phyloP scores from a whole-genome alignment of 2,888 invertebrate genomes.

The Drosophila stalkeri region DNA sequence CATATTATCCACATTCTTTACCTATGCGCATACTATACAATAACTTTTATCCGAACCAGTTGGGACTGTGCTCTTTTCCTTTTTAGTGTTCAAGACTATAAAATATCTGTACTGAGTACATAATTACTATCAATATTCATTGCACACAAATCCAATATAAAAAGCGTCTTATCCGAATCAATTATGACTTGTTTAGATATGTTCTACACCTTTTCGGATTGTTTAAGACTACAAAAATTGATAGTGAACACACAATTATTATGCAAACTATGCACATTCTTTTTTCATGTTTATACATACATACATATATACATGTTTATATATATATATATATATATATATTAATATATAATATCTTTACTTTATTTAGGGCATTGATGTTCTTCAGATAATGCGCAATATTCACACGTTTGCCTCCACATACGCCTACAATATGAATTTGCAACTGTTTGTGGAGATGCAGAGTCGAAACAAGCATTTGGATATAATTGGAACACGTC shows the following conservation, averaged over 20 bases:
- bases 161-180: too few relatives aligned
- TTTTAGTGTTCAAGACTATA: too few relatives aligned
- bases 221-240: too few relatives aligned
- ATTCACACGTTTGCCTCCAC: constrained; percentile 97
- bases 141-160: too few relatives aligned
- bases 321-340: not conserved
- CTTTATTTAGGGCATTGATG: constrained; percentile 91
- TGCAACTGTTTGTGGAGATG: constrained; percentile 97
- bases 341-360: not conserved
- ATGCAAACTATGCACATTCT: not conserved
- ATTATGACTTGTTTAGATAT: too few relatives aligned
- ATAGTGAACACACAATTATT: not conserved
- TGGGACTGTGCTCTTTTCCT: not conserved
- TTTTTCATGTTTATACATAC: not conserved
- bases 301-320: not conserved
- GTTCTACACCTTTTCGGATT: too few relatives aligned
- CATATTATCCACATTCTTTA: not conserved
- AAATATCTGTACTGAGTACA: too few relatives aligned
- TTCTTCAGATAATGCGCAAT: constrained; percentile 98
- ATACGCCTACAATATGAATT: constrained; percentile 97
- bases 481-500: constrained; percentile 97
- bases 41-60: not conserved
- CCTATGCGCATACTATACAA: not conserved
- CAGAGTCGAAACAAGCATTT: constrained; percentile 96
- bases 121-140: too few relatives aligned